Evolutionary conservation across 2,888 invertebrate genomes (phyloP), one percentile per base, ranked within the genome.

Genomic region (Branchipolynoe longqiensis): DNA sequence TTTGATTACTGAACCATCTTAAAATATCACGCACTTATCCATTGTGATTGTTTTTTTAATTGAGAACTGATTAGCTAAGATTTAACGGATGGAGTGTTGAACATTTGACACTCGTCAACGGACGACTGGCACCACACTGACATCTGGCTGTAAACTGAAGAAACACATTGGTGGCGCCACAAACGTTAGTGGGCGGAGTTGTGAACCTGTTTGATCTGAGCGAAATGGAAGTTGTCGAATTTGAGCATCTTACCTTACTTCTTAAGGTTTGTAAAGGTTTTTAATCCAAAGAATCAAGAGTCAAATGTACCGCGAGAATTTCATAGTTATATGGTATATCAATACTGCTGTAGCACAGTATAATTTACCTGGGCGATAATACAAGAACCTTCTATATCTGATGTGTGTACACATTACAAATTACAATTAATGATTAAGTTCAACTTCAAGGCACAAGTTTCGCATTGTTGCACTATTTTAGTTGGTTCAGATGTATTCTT

Each of bases 161-260:
- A 0, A 69, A 33, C 38, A 69, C 36, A n/a, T 4, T 22, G 69
- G 38, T 33, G 69, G 36, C 69, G 78, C 78, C 28, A 8, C 31
- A 14, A 12, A 48, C 48, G 28, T 25, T 31, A 12, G 78, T 78
- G 78, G 78, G 78, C 78, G 78, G 78, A 78, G 41, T 25, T 25
- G 41, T 31, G 25, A 33, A 22, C 31, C n/a, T 6, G 28, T 3
- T 12, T 28, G 31, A 41, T 8, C 2, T 78, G 41, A 8, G 28
- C 78, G 48, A 41, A 1, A 78, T 78, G 78, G 78, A 78, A 78
- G 25, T 28, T 0, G 48, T 78, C 28, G 78, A 78, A 78, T 78
- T 78, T 48, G 78, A 78, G 25, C 78, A 78, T 48, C 41, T 78
- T 2, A 41, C 41, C 18, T 33, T 48, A 48, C 54, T 78, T n/a